phyloP scores from a whole-genome alignment of 1,140 invertebrate species.

The Rhagoletis pomonella region DNA sequence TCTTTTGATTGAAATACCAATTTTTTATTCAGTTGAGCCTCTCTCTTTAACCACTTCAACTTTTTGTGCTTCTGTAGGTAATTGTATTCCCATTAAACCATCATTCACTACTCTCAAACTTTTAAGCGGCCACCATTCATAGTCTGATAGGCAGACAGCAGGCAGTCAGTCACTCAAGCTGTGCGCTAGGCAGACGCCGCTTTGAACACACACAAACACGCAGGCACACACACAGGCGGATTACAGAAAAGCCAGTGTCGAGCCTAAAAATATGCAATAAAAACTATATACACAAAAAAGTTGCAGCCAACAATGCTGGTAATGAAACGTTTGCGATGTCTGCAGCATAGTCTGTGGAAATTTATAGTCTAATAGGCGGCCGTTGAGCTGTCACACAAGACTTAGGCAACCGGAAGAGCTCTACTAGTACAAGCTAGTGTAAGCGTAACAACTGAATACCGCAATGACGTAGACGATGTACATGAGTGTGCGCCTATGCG shows the following conservation, averaged over 20 bases:
- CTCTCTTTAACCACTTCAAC: no score
- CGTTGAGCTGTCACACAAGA: slow-evolving; percentile 44
- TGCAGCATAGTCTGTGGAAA: background rate
- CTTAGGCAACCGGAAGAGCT: background rate
- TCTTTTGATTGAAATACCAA: no score
- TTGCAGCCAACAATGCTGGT: slow-evolving; percentile 20
- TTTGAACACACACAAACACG: background rate
- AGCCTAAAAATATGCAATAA: slow-evolving; percentile 51
- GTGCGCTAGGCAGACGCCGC: background rate
- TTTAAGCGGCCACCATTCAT: background rate
- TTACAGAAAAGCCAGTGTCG: background rate
- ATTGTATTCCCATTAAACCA: no score
- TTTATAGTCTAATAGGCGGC: slow-evolving; percentile 37
- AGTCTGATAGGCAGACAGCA: slow-evolving; percentile 36
- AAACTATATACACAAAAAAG: slow-evolving; percentile 38
- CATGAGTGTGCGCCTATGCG: no score
- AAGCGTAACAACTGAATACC: background rate
- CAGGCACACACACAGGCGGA: background rate
- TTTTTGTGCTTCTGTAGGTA: no score
- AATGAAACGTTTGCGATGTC: slow-evolving; percentile 44
- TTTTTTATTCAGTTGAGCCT: no score
- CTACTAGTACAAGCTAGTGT: background rate
- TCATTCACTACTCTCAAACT: background rate
- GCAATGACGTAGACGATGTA: background rate
- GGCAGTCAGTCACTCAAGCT: slow-evolving; percentile 38